phyloP scores from a whole-genome alignment of 2,888 invertebrate species.

The Macaria notata region DNA sequence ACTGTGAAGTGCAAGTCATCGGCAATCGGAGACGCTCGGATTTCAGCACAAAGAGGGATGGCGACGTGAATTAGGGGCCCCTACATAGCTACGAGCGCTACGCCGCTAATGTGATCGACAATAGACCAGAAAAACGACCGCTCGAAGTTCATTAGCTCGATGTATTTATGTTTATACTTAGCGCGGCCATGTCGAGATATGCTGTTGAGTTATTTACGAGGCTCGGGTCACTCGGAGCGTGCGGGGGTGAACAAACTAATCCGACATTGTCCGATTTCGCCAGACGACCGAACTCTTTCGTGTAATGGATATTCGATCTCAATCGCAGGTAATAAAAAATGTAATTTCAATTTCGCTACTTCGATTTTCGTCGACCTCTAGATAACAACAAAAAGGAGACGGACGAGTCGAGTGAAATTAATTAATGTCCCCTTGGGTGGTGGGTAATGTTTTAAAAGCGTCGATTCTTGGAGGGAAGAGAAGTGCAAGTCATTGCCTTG shows the following conservation, averaged over 20 bases:
- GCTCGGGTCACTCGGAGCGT: slow-evolving; percentile 28
- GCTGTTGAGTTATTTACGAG: slow-evolving; percentile 32
- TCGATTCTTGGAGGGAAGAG: slow-evolving; percentile 50
- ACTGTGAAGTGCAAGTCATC: slow-evolving; percentile 72
- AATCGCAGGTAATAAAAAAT: slow-evolving; percentile 13
- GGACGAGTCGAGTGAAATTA: slow-evolving; percentile 62
- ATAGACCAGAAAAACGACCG: slow-evolving; percentile 53
- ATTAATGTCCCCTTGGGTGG: slow-evolving; percentile 67
- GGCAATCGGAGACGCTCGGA: slow-evolving; percentile 68
- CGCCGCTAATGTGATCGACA: slow-evolving; percentile 53
- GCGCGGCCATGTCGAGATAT: slow-evolving; percentile 30
- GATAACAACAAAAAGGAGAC: slow-evolving; percentile 48
- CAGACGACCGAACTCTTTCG: slow-evolving; percentile 6
- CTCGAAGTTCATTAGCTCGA: slow-evolving; percentile 48
- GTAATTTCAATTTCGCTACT: slow-evolving; percentile 16
- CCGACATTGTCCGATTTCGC: slow-evolving; percentile 8
- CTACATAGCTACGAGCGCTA: slow-evolving; percentile 31
- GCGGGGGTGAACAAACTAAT: slow-evolving; percentile 29
- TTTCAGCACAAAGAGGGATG: slow-evolving; percentile 68
- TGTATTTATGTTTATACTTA: slow-evolving; percentile 37
- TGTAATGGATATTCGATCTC: slow-evolving; percentile 9
- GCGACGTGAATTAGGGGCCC: slow-evolving; percentile 51
- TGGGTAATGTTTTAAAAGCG: slow-evolving; percentile 66
- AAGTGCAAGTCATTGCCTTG: slow-evolving; percentile 71
- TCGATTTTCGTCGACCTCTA: slow-evolving; percentile 17